Base-by-base conservation (phyloP, 2,113 vertebrate genomes). In the Meleagris gallopavo region DNA sequence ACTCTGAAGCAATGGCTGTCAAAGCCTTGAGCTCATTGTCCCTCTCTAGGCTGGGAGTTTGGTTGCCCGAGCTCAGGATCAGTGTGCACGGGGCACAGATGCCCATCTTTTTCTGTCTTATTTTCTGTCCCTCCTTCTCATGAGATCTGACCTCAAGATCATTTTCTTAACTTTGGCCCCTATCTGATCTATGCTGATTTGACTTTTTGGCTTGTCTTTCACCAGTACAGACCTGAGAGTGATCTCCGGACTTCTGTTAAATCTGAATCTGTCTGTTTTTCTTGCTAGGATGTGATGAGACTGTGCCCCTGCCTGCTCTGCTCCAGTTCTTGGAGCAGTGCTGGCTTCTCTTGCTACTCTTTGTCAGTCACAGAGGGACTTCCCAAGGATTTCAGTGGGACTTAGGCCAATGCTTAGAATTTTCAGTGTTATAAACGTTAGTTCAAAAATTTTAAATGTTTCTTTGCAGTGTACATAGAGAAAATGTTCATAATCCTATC, bases 1-100 rank as follows among this genome's bases (percentile, higher is more conserved):
- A 36, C 40, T 64, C 12, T 83, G 36, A 83, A 64, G 19, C 0
- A 0, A 50, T 1, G 2, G 27, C 21, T 86, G 9, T 30, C 29
- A 32, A 48, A 10, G 32, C 55, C 13, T 27, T 34, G 40, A 66
- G 20, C 46, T 14, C 25, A 24, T 22, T 21, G 3, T 2, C 6
- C 4, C 13, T 25, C 4, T 70, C 17, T 60, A 70, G 9, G 11
- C 46, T 46, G 62, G 36, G 30, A 76, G 4, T 38, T 62, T 60
- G 36, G 25, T 5, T 86, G 6, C 4, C 38, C 64, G 20, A 46
- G 30, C 34, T 55, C 38, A 72, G 7, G 21, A 24, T 2, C 38
- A 55, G 3, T 17, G 43, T 1, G 79, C 24, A 14, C 41, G 34
- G 10, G 10, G 30, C 29, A 20, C 55, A 62, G 40, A 29, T 19